phyloP scores from a whole-genome alignment of 2,113 vertebrate species.

The Melanerpes formicivorus region DNA sequence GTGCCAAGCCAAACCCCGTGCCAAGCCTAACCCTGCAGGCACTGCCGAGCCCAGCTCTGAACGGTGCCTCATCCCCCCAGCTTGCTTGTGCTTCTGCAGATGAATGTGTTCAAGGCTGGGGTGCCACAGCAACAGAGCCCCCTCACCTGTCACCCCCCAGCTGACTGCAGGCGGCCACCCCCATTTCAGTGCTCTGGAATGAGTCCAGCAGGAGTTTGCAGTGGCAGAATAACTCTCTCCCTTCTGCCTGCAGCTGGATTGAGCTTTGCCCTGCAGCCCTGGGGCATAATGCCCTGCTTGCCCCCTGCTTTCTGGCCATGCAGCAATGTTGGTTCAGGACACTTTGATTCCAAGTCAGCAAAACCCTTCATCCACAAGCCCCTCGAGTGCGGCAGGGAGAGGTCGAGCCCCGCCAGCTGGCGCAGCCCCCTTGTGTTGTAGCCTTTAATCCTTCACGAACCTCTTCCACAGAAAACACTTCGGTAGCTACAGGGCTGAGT shows the following conservation, averaged over 20 bases:
- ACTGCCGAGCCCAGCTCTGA: fast-evolving
- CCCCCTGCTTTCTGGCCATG: neutral
- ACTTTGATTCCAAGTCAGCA: neutral
- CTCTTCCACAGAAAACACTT: neutral
- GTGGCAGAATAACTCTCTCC: neutral
- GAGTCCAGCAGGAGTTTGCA: neutral
- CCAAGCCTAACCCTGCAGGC: neutral
- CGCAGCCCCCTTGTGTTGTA: fast-evolving
- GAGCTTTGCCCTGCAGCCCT: fast-evolving
- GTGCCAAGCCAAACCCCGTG: neutral
- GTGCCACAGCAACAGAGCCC: neutral
- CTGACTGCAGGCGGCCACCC: neutral
- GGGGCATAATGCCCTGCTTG: fast-evolving
- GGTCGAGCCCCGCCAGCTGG: neutral
- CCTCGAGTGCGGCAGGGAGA: neutral
- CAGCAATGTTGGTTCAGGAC: neutral
- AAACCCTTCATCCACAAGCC: fast-evolving
- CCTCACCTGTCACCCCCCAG: neutral
- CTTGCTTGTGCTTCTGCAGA: constrained; percentile 47
- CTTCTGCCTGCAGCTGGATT: neutral
- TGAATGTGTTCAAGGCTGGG: neutral
- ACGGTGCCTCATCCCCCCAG: neutral
- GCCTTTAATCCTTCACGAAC: neutral
- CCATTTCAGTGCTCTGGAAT: neutral
- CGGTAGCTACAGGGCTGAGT: constrained; percentile 27